Percentiles rank a stretch among this genome's conserved stretches.
phyloP scores from a whole-genome alignment of 2,797 vertebrate genomes.

The Phoxinus dragarum region DNA sequence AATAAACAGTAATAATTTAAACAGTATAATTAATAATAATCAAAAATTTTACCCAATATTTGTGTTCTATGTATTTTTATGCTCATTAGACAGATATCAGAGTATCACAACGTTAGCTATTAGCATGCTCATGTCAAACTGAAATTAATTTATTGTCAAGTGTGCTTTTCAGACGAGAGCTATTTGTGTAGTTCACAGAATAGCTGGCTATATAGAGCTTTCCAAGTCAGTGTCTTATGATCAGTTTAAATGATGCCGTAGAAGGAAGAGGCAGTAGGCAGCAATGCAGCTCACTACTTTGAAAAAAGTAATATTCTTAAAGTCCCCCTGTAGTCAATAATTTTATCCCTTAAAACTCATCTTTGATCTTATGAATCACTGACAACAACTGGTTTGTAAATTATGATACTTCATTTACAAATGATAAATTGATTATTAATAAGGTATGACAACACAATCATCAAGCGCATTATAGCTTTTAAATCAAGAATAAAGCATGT shows the following conservation, averaged over 20 bases:
- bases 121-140: neutral
- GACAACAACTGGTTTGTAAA: no score
- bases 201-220: constrained; percentile 21
- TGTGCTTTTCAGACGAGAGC: constrained; percentile 29
- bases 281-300: neutral
- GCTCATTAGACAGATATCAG: neutral
- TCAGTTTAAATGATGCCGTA: constrained; percentile 17
- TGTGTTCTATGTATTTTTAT: constrained; percentile 2
- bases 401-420: no score
- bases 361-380: no score
- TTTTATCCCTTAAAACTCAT: no score
- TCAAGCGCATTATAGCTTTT: no score
- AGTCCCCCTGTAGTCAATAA: no score
- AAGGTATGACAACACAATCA: no score
- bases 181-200: constrained; percentile 20
- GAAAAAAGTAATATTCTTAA: neutral
- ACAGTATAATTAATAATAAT: neutral
- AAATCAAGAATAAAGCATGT: no score
- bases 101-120: neutral
- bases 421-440: no score
- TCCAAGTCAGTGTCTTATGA: constrained; percentile 14
- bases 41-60: neutral
- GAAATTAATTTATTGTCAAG: constrained; percentile 36
- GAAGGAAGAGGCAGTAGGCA: neutral
- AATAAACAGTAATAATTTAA: neutral